Evolutionary conservation across 2,797 vertebrate species (phyloP).

Genomic region (Melanotaenia parkinsoni): DNA sequence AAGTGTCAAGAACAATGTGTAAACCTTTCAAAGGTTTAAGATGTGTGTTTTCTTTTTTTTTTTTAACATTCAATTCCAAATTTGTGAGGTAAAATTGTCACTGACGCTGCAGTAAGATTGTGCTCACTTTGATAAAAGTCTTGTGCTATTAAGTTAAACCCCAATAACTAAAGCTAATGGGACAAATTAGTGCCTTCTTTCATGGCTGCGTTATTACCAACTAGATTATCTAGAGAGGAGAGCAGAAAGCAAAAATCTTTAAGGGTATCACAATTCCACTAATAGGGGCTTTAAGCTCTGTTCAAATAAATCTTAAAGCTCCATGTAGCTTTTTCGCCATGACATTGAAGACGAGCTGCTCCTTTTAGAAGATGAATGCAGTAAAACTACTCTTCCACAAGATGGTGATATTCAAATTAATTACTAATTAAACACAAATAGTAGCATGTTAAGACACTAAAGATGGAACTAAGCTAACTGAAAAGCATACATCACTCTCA

Average conservation of each 20-base stretch:
- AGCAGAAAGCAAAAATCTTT: constrained; percentile 4
- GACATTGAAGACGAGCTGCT: constrained; percentile 3
- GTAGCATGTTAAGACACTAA: constrained; percentile 1
- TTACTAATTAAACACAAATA: constrained; percentile 27
- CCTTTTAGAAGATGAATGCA: constrained; percentile 24
- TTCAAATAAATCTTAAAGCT: constrained; percentile 4
- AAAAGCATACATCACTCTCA: background rate
- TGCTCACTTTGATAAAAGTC: background rate
- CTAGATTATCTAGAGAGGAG: constrained; percentile 14
- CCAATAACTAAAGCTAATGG: background rate
- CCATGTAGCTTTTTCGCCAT: background rate
- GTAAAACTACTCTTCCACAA: constrained; percentile 44
- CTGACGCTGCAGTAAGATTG: background rate
- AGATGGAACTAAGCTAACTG: background rate
- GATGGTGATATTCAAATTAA: constrained; percentile 31
- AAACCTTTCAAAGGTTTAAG: constrained; percentile 34
- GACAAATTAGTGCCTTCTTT: background rate
- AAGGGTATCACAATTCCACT: constrained; percentile 14
- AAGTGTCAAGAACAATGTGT: constrained; percentile 31
- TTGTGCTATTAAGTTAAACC: background rate
- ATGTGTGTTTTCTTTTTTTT: constrained; percentile 7
- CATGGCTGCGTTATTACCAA: background rate
- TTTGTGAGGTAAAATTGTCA: background rate
- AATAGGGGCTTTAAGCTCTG: constrained; percentile 10
- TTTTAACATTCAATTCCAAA: constrained; percentile 1